Percentiles rank a stretch among this genome's conserved stretches.
Evolutionary conservation across 2,797 vertebrate species (phyloP).

Genomic region (Gambelia wislizenii): DNA sequence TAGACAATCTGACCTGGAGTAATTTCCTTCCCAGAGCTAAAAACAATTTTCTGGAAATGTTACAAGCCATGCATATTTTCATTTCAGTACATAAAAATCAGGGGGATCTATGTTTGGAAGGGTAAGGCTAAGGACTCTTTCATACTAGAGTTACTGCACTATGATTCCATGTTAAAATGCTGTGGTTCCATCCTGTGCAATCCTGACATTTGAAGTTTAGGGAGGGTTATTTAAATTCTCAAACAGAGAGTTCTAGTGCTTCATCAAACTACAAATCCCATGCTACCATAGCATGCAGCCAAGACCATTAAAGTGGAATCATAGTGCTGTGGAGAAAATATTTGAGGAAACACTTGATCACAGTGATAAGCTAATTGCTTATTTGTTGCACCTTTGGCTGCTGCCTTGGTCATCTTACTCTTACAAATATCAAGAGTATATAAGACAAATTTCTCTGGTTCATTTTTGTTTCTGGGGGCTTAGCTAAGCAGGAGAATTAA

Average conservation of each 20-base stretch:
- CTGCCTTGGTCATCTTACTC: background rate
- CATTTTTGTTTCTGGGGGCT: constrained; percentile 15
- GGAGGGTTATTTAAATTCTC: no score
- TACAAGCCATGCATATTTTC: background rate
- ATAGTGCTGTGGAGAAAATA: background rate
- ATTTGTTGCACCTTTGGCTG: background rate
- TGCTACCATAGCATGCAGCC: no score
- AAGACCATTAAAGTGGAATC: no score
- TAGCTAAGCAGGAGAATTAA: no score
- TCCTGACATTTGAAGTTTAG: no score
- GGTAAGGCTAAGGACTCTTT: background rate
- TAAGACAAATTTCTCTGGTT: background rate
- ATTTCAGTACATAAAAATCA: background rate
- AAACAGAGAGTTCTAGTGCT: no score
- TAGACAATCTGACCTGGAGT: background rate
- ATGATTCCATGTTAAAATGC: background rate
- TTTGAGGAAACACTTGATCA: background rate
- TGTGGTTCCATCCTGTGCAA: no score
- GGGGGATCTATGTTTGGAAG: background rate
- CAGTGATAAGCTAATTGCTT: background rate
- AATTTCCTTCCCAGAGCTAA: background rate
- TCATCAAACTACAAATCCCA: no score
- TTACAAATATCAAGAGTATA: background rate
- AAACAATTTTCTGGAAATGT: background rate
- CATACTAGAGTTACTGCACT: no score